phyloP scores from a whole-genome alignment of 2,113 vertebrate genomes.

The Vanacampus margaritifer region DNA sequence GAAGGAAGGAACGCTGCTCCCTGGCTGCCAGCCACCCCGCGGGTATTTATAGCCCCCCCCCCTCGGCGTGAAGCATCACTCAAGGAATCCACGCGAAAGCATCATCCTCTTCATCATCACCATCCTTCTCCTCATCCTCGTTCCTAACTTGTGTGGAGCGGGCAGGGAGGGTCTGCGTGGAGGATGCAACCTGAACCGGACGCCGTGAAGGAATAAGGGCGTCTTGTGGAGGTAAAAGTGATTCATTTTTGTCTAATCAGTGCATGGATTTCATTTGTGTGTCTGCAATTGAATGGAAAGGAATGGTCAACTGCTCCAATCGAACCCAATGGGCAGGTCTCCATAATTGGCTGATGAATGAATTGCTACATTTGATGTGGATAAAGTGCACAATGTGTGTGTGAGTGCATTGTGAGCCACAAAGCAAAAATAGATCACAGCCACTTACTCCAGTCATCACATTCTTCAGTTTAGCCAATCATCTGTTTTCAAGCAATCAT shows the following conservation, averaged over 20 bases:
- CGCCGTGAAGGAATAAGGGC: conserved; percentile 2
- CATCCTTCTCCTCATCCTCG: neutral
- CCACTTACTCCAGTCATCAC: neutral
- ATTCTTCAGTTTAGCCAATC: neutral
- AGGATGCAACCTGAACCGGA: conserved; percentile 29
- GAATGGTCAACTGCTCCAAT: neutral
- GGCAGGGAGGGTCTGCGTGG: conserved; percentile 15
- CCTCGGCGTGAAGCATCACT: conserved; percentile 40
- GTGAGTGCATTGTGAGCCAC: neutral
- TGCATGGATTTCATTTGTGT: neutral
- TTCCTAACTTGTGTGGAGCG: conserved; percentile 5
- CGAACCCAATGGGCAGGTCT: neutral
- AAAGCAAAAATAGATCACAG: conserved; percentile 2
- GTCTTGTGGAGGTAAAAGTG: conserved; percentile 4
- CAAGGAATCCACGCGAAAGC: conserved; percentile 53
- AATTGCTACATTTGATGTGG: neutral
- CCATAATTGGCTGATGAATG: neutral
- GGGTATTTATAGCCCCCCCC: conserved; percentile 58
- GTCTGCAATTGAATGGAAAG: neutral
- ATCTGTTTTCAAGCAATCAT: neutral
- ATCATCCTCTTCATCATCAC: conserved; percentile 11
- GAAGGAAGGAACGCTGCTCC: conserved; percentile 34
- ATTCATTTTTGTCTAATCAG: neutral
- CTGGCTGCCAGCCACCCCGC: conserved; percentile 53
- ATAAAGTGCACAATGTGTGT: neutral